phyloP scores from a whole-genome alignment of 1,140 invertebrate genomes.

The Parapsyche elsis region DNA sequence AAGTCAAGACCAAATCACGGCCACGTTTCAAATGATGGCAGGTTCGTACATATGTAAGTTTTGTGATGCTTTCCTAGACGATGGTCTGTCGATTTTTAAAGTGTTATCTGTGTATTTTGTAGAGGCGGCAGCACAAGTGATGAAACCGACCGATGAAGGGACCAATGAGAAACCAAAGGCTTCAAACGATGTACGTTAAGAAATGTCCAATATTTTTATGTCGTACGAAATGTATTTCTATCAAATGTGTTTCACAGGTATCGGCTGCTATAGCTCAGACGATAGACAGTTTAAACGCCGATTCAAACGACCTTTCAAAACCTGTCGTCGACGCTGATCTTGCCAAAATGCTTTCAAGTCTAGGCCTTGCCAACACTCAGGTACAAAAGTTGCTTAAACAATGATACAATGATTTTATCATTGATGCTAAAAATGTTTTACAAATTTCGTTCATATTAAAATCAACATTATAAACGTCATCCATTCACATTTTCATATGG shows the following conservation, averaged over 20 bases:
- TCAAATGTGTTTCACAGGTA: constrained; percentile 60
- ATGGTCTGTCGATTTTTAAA: neutral
- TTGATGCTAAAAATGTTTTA: neutral
- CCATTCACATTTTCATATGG: too few relatives aligned
- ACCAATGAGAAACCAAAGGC: constrained; percentile 38
- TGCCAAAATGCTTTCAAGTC: constrained; percentile 67
- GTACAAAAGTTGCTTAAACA: neutral
- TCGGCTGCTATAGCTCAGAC: constrained; percentile 65
- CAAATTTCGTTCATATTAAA: neutral
- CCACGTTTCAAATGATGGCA: constrained; percentile 67
- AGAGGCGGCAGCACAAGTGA: constrained; percentile 64
- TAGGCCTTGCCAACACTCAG: constrained; percentile 21
- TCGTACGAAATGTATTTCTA: too few relatives aligned
- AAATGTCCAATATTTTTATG: too few relatives aligned
- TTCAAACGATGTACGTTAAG: constrained; percentile 48
- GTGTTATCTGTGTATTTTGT: constrained; percentile 14
- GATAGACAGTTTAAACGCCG: constrained; percentile 63
- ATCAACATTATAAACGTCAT: too few relatives aligned
- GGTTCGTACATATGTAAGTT: constrained; percentile 58
- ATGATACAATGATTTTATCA: constrained; percentile 18
- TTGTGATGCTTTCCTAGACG: neutral
- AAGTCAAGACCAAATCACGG: constrained; percentile 64
- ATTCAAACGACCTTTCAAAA: constrained; percentile 65
- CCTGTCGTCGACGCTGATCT: constrained; percentile 68
- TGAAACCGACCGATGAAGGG: constrained; percentile 59